Conservation (phyloP, 2,888 invertebrate genomes). For the Pelosia muscerda region DNA sequence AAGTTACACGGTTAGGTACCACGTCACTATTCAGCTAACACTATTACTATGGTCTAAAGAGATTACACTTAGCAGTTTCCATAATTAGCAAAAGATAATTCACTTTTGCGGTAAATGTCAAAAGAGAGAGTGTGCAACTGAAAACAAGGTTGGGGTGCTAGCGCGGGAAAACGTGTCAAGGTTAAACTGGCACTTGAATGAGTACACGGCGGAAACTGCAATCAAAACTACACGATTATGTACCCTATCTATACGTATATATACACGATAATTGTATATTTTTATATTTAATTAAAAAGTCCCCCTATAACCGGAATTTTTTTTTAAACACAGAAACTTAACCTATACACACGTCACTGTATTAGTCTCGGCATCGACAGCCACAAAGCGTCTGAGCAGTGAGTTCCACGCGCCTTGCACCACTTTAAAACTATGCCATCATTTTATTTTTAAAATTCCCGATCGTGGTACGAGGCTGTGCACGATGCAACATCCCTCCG, state of each 20-base stretch:
- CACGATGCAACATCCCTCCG: conserved; percentile 79
- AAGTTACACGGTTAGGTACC: conserved; percentile 23
- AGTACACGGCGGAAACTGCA: conserved; percentile 72
- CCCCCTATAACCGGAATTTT: conserved; percentile 38
- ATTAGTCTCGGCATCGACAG: conserved; percentile 49
- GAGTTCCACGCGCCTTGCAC: conserved; percentile 58
- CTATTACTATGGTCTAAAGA: conserved; percentile 31
- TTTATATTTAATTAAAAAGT: conserved; percentile 35
- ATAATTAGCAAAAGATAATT: conserved; percentile 70
- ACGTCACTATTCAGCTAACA: conserved; percentile 29
- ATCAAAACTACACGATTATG: conserved; percentile 61
- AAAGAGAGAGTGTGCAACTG: conserved; percentile 77
- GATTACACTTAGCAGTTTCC: conserved; percentile 39
- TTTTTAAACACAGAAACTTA: conserved; percentile 55
- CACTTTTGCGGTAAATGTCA: conserved; percentile 77
- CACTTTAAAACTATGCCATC: conserved; percentile 78
- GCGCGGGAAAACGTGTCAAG: conserved; percentile 86
- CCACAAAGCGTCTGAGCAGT: conserved; percentile 50
- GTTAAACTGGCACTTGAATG: conserved; percentile 76
- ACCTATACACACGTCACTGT: conserved; percentile 69
- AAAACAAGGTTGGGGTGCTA: conserved; percentile 79
- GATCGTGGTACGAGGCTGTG: conserved; percentile 64
- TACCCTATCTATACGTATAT: conserved; percentile 54
- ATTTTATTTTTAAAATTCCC: conserved; percentile 77
- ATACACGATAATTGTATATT: conserved; percentile 37